A percentile compares a stretch with the other conserved stretches of the same genome.
Conservation (phyloP, 2,888 invertebrate genomes). For the Conops quadrifasciatus region DNA sequence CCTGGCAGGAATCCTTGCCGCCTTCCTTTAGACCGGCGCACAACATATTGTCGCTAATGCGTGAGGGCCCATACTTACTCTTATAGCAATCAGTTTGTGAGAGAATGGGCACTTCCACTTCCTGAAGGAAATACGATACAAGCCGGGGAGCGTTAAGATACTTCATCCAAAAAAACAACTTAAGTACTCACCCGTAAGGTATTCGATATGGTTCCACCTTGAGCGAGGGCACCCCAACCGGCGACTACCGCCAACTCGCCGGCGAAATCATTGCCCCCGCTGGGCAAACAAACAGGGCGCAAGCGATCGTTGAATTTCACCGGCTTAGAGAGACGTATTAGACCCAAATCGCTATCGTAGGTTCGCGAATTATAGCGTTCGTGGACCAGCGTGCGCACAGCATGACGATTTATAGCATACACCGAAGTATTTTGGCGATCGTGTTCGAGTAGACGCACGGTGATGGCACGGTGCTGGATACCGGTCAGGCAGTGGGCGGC, state of each 20-base stretch:
- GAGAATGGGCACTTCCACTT: slow-evolving; percentile 78
- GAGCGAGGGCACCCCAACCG: slow-evolving; percentile 81
- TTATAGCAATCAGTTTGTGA: slow-evolving; percentile 68
- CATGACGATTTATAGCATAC: slow-evolving; percentile 57
- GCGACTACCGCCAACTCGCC: slow-evolving; percentile 70
- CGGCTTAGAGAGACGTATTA: slow-evolving; percentile 73
- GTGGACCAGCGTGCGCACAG: slow-evolving; percentile 68
- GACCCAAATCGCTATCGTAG: slow-evolving; percentile 85
- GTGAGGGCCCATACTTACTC: slow-evolving; percentile 55
- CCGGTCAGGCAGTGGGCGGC: slow-evolving; percentile 80
- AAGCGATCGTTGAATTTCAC: slow-evolving; percentile 70
- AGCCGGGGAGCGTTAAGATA: no score
- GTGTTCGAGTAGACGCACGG: slow-evolving; percentile 77
- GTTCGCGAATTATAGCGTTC: slow-evolving; percentile 74
- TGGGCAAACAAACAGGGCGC: slow-evolving; percentile 81
- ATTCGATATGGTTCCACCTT: slow-evolving; percentile 74
- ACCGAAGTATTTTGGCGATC: slow-evolving; percentile 68
- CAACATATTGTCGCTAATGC: slow-evolving; percentile 62
- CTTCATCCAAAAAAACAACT: neutral
- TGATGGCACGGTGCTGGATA: slow-evolving; percentile 69
- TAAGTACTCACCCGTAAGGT: slow-evolving; percentile 65
- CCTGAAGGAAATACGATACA: slow-evolving; percentile 64
- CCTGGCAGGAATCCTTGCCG: slow-evolving; percentile 62
- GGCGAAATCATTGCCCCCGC: slow-evolving; percentile 54
- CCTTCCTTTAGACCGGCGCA: slow-evolving; percentile 60